phyloP scores from a whole-genome alignment of 2,797 vertebrate genomes.

The Artibeus lituratus region DNA sequence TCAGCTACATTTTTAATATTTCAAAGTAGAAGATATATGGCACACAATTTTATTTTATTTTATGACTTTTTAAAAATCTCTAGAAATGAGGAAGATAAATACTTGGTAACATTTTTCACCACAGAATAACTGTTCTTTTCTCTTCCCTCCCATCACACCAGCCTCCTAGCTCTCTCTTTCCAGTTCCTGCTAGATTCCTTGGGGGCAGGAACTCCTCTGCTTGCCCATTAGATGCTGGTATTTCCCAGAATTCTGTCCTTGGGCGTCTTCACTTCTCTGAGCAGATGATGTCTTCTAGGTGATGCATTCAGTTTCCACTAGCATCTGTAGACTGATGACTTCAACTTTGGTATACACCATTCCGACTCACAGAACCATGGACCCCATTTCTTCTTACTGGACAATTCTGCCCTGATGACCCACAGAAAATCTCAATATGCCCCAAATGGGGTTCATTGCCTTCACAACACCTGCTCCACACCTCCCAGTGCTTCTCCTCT shows the following conservation, averaged over 20 bases:
- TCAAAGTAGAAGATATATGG: constrained; percentile 30
- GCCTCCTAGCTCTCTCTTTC: background rate
- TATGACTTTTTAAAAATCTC: constrained; percentile 23
- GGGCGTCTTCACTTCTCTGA: background rate
- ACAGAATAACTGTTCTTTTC: background rate
- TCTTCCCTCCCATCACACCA: background rate
- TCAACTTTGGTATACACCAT: background rate
- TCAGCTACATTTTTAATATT: constrained; percentile 40
- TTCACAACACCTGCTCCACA: background rate
- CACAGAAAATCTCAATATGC: background rate
- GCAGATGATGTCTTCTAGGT: background rate
- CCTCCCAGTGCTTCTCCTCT: background rate
- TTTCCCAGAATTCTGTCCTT: background rate
- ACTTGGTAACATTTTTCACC: constrained; percentile 4
- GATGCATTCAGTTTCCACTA: background rate
- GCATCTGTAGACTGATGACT: background rate
- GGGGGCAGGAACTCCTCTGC: background rate
- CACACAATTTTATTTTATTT: background rate
- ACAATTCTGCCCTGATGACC: background rate
- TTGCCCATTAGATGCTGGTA: too few species aligned
- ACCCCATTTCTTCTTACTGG: background rate
- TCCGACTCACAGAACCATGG: background rate
- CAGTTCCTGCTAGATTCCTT: too few species aligned
- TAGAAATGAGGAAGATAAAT: constrained; percentile 11
- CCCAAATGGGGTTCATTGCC: background rate